Percentiles rank a stretch among this genome's conserved stretches.
phyloP scores from a whole-genome alignment of 2,888 invertebrate species.

The Torymus aiolomorphi region DNA sequence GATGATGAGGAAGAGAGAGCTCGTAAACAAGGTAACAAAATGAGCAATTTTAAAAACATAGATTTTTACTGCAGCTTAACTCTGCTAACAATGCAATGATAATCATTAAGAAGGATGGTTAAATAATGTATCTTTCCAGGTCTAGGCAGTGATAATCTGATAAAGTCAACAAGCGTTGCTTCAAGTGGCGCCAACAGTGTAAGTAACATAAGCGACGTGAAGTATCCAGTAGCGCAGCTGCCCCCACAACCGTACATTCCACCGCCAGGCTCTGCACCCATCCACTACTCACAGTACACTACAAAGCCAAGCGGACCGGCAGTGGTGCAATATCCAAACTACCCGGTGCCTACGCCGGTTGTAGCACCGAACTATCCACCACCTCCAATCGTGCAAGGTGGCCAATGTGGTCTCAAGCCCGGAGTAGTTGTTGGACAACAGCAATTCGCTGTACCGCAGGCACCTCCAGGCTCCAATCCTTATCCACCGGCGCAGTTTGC shows the following conservation, averaged over 20 bases:
- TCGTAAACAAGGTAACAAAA: constrained; percentile 77
- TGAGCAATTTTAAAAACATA: background rate
- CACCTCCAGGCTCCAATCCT: constrained; percentile 73
- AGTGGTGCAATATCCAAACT: constrained; percentile 66
- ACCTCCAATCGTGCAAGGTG: constrained; percentile 28
- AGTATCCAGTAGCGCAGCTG: constrained; percentile 67
- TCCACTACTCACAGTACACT: constrained; percentile 70
- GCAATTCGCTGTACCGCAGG: constrained; percentile 69
- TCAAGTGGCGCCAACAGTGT: constrained; percentile 56
- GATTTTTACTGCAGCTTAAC: background rate
- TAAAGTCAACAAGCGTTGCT: constrained; percentile 68
- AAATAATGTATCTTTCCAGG: constrained; percentile 61
- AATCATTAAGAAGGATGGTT: too few species aligned
- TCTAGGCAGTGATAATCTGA: constrained; percentile 70
- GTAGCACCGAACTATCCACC: constrained; percentile 52
- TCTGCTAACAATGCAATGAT: too few species aligned
- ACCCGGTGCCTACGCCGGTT: constrained; percentile 55
- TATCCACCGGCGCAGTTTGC: constrained; percentile 70
- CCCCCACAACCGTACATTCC: constrained; percentile 74
- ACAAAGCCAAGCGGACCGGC: constrained; percentile 63
- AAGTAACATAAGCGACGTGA: background rate
- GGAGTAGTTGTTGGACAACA: constrained; percentile 32
- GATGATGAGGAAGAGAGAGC: constrained; percentile 81
- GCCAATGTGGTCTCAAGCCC: too few species aligned
- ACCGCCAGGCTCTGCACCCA: constrained; percentile 71